phyloP scores from a whole-genome alignment of 2,888 invertebrate genomes.

The Lissocephala sabroskyi region DNA sequence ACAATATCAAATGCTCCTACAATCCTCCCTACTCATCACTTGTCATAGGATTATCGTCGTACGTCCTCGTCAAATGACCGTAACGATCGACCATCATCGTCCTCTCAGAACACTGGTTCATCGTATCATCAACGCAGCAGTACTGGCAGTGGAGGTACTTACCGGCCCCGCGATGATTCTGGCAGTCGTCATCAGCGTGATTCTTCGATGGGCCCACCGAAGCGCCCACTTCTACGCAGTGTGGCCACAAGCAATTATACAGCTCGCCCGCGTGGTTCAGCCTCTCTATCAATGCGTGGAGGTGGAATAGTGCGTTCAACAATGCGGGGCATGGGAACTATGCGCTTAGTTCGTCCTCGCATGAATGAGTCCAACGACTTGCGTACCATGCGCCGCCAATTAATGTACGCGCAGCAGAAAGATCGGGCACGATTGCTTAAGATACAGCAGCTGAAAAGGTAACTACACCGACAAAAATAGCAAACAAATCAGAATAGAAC shows the following conservation, averaged over 20 bases:
- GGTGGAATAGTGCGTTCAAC: conserved; percentile 57
- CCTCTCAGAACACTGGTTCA: conserved; percentile 59
- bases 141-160: conserved; percentile 46
- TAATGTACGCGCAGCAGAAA: conserved; percentile 70
- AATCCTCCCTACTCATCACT: conserved; percentile 70
- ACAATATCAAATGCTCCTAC: conserved; percentile 51
- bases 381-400: conserved; percentile 70
- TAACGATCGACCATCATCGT: conserved; percentile 70
- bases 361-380: conserved; percentile 66
- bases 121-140: conserved; percentile 55
- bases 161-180: conserved; percentile 52
- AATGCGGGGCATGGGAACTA: conserved; percentile 59
- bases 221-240: conserved; percentile 62
- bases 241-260: conserved; percentile 67
- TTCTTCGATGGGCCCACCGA: conserved; percentile 71
- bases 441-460: conserved; percentile 72
- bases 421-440: conserved; percentile 70
- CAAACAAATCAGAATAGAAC: conserved; percentile 19
- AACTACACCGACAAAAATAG: conserved; percentile 44
- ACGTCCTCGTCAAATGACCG: conserved; percentile 65
- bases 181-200: conserved; percentile 56
- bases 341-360: conserved; percentile 62
- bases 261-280: conserved; percentile 64
- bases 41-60: conserved; percentile 71
- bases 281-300: conserved; percentile 58